These are phyloP conservation scores for Hippocampus abdominalis DNA, from an alignment of 2,113 vertebrate genomes.

Conservation along the genomic window DNA sequence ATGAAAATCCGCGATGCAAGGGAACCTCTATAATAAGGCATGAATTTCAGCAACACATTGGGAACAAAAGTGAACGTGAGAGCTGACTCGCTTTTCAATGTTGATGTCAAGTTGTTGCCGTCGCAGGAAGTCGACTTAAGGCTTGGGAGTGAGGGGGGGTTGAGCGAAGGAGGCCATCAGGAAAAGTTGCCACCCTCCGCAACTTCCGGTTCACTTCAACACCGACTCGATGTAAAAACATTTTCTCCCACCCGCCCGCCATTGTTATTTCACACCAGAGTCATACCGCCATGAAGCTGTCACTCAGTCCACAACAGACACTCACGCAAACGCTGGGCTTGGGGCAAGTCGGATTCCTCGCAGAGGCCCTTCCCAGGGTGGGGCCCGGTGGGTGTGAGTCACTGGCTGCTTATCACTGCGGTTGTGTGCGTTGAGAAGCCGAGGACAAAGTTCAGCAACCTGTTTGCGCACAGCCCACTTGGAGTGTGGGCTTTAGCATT, in stretches of 20 bases:
- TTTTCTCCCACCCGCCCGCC: not conserved
- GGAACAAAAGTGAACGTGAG: not conserved
- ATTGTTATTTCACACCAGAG: not conserved
- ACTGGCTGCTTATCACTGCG: conserved; percentile 10
- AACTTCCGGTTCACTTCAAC: not conserved
- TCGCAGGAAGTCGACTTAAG: not conserved
- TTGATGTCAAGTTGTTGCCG: not conserved
- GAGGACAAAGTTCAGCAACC: not conserved
- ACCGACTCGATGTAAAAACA: not conserved
- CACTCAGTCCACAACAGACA: conserved; percentile 25
- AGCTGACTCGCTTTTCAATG: not conserved
- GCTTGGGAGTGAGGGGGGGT: not conserved
- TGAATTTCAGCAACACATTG: not conserved
- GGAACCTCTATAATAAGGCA: too few relatives aligned
- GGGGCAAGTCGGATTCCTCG: conserved; percentile 21
- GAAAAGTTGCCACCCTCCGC: too few relatives aligned
- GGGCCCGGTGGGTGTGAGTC: conserved; percentile 32
- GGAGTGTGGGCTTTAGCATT: not conserved
- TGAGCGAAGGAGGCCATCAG: too few relatives aligned
- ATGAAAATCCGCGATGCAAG: too few relatives aligned
- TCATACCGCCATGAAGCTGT: not conserved
- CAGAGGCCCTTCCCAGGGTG: conserved; percentile 28
- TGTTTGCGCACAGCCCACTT: not conserved
- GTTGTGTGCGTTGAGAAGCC: not conserved
- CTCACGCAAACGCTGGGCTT: not conserved